Evolutionary conservation across 2,888 invertebrate species (phyloP), one percentile per base, ranked within the genome.

Genomic region (Cecidostiba fungosa): DNA sequence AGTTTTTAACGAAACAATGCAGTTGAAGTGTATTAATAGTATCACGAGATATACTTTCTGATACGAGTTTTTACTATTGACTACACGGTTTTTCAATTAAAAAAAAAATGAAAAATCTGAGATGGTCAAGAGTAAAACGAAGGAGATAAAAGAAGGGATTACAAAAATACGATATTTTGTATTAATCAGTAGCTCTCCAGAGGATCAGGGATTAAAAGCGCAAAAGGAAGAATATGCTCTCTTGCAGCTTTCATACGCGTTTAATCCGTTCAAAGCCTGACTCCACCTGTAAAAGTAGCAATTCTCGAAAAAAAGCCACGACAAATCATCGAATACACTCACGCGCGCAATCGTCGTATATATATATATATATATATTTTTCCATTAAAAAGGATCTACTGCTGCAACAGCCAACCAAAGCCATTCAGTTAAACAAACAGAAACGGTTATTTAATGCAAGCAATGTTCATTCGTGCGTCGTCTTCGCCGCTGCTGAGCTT

Each of bases 401-500:
- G 14, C 29, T 26, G n/a, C n/a, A n/a, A n/a, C n/a, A n/a, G n/a
- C n/a, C 8, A 59, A 54, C 54, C n/a, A 54, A 54, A 69, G 39
- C 19, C 70, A 8, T 36, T 36, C 36, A n/a, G 19, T 70, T 70
- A 36, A 36, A 70, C 59, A 69, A 69, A 69, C 16, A 36, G n/a
- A 36, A 19, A 19, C 70, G 70, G 36, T 0, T 23, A 66, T 29
- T 29, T 62, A 62, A 62, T 23, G 59, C 59, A 62, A 62, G n/a
- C n/a, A n/a, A n/a, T n/a, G 23, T 23, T 23, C 59, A 26, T 62
- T 62, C 62, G n/a, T 62, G n/a, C 26, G 62, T 62, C n/a, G 19
- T n/a, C n/a, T n/a, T n/a, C 16, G 1, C 23, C 23, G 74, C 23
- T 32, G 54, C 72, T 70, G 72, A 80, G 72, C 19, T 32, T 54